phyloP scores from a whole-genome alignment of 2,797 vertebrate genomes.

The Halcyon smyrnensis region DNA sequence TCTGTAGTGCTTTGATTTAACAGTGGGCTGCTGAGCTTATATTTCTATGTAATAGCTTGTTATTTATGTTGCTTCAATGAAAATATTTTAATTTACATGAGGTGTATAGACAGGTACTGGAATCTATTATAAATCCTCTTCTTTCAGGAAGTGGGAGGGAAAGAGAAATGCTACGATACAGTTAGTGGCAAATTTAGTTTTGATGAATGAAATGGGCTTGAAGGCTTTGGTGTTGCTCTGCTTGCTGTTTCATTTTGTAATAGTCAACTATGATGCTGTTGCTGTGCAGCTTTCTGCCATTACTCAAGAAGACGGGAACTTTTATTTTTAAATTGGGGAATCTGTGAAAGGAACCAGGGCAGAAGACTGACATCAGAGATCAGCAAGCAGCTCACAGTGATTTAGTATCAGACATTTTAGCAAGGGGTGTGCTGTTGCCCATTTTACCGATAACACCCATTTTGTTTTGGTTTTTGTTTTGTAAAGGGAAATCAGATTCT shows the following conservation, averaged over 20 bases:
- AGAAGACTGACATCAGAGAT: background rate
- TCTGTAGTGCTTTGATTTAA: background rate
- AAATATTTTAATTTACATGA: background rate
- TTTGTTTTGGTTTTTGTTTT: background rate
- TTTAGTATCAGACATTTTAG: background rate
- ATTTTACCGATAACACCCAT: background rate
- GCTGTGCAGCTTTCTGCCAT: background rate
- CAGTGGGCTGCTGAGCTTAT: background rate
- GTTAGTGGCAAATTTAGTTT: background rate
- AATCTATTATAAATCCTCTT: background rate
- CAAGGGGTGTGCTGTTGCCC: background rate
- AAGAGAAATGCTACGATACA: background rate
- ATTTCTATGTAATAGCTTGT: background rate
- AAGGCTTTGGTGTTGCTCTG: background rate
- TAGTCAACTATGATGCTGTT: background rate
- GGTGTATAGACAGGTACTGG: background rate
- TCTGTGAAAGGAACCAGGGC: background rate
- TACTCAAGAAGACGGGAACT: slow-evolving; percentile 1
- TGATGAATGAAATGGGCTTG: background rate
- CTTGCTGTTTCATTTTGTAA: slow-evolving; percentile 1
- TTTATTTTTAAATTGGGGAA: slow-evolving; percentile 35
- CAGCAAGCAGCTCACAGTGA: background rate
- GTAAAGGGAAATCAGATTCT: slow-evolving; percentile 96
- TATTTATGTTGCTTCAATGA: background rate
- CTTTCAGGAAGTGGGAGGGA: background rate